A percentile compares a stretch with the other conserved stretches of the same genome.
phyloP scores from a whole-genome alignment of 2,888 invertebrate species.

The Metalampra italica region DNA sequence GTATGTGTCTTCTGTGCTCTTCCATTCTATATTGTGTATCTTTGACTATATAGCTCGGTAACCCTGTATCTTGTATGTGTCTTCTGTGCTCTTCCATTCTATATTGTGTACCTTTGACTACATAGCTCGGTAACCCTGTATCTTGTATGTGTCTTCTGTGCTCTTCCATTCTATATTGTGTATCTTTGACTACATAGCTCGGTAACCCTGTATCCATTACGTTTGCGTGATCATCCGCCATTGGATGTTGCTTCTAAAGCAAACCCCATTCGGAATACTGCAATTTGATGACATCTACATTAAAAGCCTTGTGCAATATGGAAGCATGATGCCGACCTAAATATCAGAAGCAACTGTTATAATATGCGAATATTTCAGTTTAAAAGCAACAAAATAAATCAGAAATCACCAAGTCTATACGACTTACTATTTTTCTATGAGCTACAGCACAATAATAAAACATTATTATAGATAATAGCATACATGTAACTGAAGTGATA shows the following conservation, averaged over 20 bases:
- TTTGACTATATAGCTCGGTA: no score
- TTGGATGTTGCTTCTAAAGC: constrained; percentile 32
- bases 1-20: no score
- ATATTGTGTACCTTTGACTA: constrained; percentile 9
- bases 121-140: constrained; percentile 18
- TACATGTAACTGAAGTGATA: no score
- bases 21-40: no score
- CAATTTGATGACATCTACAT: constrained; percentile 31
- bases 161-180: constrained; percentile 4
- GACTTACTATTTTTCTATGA: no score
- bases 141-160: no score
- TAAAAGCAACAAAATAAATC: not conserved
- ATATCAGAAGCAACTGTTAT: not conserved
- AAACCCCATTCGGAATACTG: constrained; percentile 23
- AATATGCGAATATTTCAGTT: not conserved
- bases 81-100: constrained; percentile 6
- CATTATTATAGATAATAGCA: no score
- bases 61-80: no score
- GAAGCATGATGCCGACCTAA: not conserved
- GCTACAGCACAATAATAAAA: no score
- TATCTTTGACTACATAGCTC: constrained; percentile 11
- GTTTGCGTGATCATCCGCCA: constrained; percentile 45
- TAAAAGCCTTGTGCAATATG: constrained; percentile 13
- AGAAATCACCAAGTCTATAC: no score
- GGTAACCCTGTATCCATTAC: constrained; percentile 38